Evolutionary conservation across 2,797 vertebrate species (phyloP), one percentile per base, ranked within the genome.

Genomic region (Malacoctenus gilli): DNA sequence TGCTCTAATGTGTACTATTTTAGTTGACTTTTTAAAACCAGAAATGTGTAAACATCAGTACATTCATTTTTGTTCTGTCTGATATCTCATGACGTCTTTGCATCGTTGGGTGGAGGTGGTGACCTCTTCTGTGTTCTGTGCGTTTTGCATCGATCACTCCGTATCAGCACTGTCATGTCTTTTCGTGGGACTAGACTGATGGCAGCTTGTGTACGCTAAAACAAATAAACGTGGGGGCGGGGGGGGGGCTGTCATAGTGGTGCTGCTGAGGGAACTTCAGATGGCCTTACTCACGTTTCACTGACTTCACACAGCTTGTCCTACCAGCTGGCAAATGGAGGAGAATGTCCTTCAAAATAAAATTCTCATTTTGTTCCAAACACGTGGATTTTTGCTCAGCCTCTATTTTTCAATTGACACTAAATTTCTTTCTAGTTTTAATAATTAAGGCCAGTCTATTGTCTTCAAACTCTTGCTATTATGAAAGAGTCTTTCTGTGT

Each of bases 181-280:
- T n/a, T 36, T 64, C 32, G 28, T 10, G 37, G 65, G 36, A 59
- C 35, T 30, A 20, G 61, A 64, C 42, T 28, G 62, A 64, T 28
- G 20, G 59, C 47, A 60, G 41, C 55, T 68, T 72, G 44, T 30
- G 31, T 18, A 38, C 0, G 42, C 25, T 59, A 79, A 42, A 64
- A 61, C 59, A 53, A 60, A 55, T 59, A 51, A 48, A 10, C 40
- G 36, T 6, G 9, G n/a, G n/a, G n/a, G n/a, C n/a, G n/a, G n/a
- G n/a, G n/a, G n/a, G n/a, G n/a, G n/a, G 19, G 54, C 40, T 67
- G 10, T 63, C 36, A 16, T 25, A 11, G 13, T 25, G 44, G 52
- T 31, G 39, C 34, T 38, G 14, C 23, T 30, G 9, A 57, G 49
- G 19, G 9, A 36, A 39, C 37, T 37, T 56, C 0, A 32, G 42